These are phyloP conservation scores for Zele albiditarsus DNA, from an alignment of 2,888 invertebrate genomes.

Conservation along the genomic window DNA sequence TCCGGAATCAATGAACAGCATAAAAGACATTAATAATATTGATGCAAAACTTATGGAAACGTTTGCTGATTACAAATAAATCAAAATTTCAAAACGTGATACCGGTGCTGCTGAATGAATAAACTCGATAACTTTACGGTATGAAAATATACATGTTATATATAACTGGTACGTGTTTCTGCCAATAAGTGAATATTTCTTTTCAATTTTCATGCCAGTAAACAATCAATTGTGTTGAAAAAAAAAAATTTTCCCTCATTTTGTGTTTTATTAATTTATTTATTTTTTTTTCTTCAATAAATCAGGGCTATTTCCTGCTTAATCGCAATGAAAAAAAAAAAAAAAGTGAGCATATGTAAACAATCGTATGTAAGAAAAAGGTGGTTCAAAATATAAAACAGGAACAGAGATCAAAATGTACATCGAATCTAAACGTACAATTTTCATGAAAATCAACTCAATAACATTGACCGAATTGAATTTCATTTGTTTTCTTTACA, in stretches of 20 bases:
- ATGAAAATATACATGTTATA: background rate
- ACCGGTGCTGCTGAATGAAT: background rate
- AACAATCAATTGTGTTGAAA: too few species aligned
- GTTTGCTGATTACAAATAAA: background rate
- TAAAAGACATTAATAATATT: constrained; percentile 8
- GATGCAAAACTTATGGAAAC: background rate
- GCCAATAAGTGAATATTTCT: background rate
- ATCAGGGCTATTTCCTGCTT: background rate
- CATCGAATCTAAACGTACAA: constrained; percentile 42
- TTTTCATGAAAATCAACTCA: background rate
- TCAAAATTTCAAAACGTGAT: background rate
- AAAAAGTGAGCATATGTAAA: background rate
- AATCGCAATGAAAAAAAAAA: background rate
- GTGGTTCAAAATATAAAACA: constrained; percentile 20
- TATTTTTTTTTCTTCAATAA: background rate
- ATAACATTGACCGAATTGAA: background rate
- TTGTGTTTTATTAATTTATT: background rate
- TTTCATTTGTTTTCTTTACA: background rate
- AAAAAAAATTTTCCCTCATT: too few species aligned
- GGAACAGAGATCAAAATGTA: constrained; percentile 31
- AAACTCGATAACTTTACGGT: background rate
- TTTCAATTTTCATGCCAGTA: background rate
- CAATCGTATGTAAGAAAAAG: background rate
- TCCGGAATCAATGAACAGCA: background rate
- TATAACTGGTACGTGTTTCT: background rate